Conservation (phyloP, 2,797 vertebrate genomes). For the Galaxias olidus region DNA sequence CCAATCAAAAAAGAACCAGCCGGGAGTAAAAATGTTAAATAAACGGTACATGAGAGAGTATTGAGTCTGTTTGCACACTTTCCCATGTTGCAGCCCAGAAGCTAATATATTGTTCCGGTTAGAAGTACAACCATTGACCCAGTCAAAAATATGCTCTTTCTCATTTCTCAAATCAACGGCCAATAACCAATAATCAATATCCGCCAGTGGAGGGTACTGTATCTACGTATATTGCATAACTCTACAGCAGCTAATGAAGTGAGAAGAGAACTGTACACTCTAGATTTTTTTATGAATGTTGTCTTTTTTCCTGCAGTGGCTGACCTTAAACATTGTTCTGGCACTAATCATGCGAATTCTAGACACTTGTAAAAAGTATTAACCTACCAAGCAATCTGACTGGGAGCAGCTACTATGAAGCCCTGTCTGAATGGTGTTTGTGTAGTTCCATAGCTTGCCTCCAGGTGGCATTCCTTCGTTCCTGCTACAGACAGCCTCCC, state of each 20-base stretch:
- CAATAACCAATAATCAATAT: conserved; percentile 51
- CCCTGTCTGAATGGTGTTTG: conserved; percentile 35
- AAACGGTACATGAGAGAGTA: conserved; percentile 52
- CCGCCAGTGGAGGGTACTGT: conserved; percentile 34
- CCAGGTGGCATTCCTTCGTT: conserved; percentile 61
- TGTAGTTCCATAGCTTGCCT: conserved; percentile 51
- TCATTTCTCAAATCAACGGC: conserved; percentile 55
- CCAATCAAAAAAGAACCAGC: conserved; percentile 42
- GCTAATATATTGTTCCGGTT: conserved; percentile 47
- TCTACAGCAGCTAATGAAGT: conserved; percentile 3
- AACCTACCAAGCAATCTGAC: neutral
- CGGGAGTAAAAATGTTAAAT: conserved; percentile 62
- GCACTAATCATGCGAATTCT: no score
- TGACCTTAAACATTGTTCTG: no score
- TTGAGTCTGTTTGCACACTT: conserved; percentile 41
- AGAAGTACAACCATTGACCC: conserved; percentile 43
- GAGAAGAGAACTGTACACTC: conserved; percentile 14
- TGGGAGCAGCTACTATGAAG: neutral
- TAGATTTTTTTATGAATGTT: neutral
- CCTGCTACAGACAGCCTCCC: conserved; percentile 51
- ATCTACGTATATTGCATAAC: conserved; percentile 39
- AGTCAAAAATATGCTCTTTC: conserved; percentile 55
- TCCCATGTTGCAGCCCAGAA: conserved; percentile 30
- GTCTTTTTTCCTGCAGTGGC: no score
- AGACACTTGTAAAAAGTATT: neutral